Conservation (phyloP, 2,888 invertebrate species). For the Acleris cristana region DNA sequence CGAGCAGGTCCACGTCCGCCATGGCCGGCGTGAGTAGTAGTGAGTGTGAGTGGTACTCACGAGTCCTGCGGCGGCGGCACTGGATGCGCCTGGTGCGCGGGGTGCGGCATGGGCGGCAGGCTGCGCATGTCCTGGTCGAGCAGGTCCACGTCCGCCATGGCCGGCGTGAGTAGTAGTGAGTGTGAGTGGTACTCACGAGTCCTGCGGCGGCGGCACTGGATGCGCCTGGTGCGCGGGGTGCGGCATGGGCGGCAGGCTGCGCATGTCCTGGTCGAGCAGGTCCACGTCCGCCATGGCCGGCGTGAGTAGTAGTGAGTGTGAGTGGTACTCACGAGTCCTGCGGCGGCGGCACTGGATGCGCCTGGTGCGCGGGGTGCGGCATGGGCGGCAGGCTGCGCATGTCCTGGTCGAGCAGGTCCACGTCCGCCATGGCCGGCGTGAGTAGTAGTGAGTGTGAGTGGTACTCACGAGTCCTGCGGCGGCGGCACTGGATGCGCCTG, state of each 20-base stretch:
- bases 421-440: too few relatives aligned
- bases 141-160: conserved; percentile 73
- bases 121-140: conserved; percentile 92
- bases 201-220: too few relatives aligned
- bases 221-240: conserved; percentile 47
- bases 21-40: conserved; percentile 44
- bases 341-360: too few relatives aligned
- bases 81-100: conserved; percentile 38
- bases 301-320: conserved; percentile 25
- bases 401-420: too few relatives aligned
- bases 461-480: too few relatives aligned
- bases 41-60: too few relatives aligned
- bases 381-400: conserved; percentile 68
- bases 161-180: conserved; percentile 39
- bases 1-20: conserved; percentile 77
- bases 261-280: conserved; percentile 91
- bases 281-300: conserved; percentile 65
- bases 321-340: too few relatives aligned
- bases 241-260: conserved; percentile 78
- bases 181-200: too few relatives aligned
- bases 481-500: too few relatives aligned
- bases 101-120: conserved; percentile 65
- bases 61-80: too few relatives aligned
- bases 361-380: conserved; percentile 52
- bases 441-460: too few relatives aligned